phyloP scores from a whole-genome alignment of 1,140 invertebrate species.

The Drosophila simulans region DNA sequence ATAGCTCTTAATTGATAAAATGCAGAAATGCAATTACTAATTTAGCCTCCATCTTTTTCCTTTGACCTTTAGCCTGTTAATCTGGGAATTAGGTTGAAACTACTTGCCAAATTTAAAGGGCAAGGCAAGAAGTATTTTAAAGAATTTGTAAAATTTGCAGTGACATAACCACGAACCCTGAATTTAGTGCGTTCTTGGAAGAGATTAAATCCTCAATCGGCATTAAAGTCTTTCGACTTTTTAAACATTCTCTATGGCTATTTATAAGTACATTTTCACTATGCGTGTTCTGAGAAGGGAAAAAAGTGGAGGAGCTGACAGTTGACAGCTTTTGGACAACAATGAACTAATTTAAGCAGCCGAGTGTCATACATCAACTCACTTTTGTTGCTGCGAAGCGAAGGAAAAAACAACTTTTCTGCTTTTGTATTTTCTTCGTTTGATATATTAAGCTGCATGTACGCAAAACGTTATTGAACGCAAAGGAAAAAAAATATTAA shows the following conservation, averaged over 20 bases:
- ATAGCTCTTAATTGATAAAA: conserved; percentile 71
- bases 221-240: too few relatives aligned
- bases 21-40: conserved; percentile 68
- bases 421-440: conserved; percentile 19
- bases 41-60: background rate
- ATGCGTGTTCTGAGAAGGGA: conserved; percentile 1
- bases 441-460: conserved; percentile 68
- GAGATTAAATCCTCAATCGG: conserved; percentile 33
- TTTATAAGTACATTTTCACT: conserved; percentile 10
- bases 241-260: too few relatives aligned
- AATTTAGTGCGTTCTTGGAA: background rate
- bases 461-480: conserved; percentile 66
- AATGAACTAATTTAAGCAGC: conserved; percentile 77
- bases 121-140: background rate
- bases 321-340: conserved; percentile 77
- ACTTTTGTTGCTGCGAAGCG: conserved; percentile 17
- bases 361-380: conserved; percentile 68
- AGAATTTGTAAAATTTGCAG: background rate
- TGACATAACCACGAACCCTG: conserved; percentile 10
- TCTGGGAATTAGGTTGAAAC: conserved; percentile 5
- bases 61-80: conserved; percentile 6
- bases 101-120: conserved; percentile 1
- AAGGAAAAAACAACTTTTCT: conserved; percentile 1
- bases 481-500: conserved; percentile 52
- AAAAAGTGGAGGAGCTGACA: conserved; percentile 42